Evolutionary conservation across 2,797 vertebrate species (phyloP), one percentile per base, ranked within the genome.

Genomic region (Crenichthys baileyi): DNA sequence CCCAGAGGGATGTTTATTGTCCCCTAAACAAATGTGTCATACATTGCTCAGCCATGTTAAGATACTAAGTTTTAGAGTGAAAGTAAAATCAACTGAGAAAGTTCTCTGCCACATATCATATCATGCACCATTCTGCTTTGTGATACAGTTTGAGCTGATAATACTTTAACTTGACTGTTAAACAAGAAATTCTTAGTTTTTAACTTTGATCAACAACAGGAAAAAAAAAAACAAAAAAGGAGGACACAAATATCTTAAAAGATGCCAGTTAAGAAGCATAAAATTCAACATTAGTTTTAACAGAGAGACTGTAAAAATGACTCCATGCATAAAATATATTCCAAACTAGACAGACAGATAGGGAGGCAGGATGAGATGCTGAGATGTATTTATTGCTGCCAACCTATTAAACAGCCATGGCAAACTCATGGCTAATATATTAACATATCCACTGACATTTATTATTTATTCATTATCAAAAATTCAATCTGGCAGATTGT

Each of bases 381-480:
- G 72, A 71, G 60, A 87, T 86, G 76, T 79, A 89, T 93, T 90
- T 88, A 91, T 92, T 86, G 87, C 83, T 75, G 77, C 84, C 58
- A 26, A 81, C 84, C 82, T 87, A 92, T 93, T 89, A 91, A 94
- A 90, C 84, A 85, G 83, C 90, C 85, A 90, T 88, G 90, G 91
- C 84, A 89, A 92, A 93, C 86, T 90, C 89, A 90, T 89, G 87
- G 89, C 88, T 93, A 88, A 94, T 92, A 91, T 89, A 94, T 93
- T 94, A 92, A 93, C 88, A 88, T 91, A 93, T 91, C 87, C 81
- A 89, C 87, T 80, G 68, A 81, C 87, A 93, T 95, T 77, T 88
- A 95, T 95, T 92, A 95, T 95, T 95, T 93, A 95, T 92, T 92
- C 83, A 83, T 87, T 91, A 94, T 95, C 89, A 91, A 94, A 94